Conservation (phyloP, 2,888 invertebrate genomes). For the Lithophane semibrunnea region DNA sequence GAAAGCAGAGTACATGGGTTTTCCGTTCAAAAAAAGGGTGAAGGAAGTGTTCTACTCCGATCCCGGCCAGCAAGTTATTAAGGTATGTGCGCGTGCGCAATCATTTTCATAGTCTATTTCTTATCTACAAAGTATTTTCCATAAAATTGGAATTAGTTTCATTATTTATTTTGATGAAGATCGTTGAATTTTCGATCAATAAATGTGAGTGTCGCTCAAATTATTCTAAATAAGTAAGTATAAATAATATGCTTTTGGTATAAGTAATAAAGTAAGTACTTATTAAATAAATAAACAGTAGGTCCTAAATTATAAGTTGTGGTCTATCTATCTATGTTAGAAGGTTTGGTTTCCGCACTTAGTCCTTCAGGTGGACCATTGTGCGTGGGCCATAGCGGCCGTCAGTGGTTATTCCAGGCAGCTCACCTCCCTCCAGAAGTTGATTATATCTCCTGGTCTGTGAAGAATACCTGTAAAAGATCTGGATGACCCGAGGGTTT, state of each 20-base stretch:
- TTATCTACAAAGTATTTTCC: not conserved
- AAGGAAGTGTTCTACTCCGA: constrained; percentile 82
- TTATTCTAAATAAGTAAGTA: not conserved
- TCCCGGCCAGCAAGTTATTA: constrained; percentile 73
- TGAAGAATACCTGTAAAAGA: too few species aligned
- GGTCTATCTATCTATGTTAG: too few species aligned
- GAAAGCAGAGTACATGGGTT: constrained; percentile 78
- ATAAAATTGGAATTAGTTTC: not conserved
- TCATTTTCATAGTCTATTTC: not conserved
- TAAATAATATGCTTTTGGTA: not conserved
- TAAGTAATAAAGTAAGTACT: too few species aligned
- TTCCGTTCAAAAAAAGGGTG: constrained; percentile 82
- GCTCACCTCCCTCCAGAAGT: too few species aligned
- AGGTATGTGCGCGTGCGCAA: constrained; percentile 40
- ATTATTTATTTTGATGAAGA: constrained; percentile 4
- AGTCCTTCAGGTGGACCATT: too few species aligned
- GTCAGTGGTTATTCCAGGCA: too few species aligned
- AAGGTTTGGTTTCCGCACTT: too few species aligned
- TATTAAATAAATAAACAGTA: not conserved
- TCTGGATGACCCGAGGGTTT: too few species aligned
- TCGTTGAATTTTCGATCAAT: not conserved
- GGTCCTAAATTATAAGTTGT: not conserved
- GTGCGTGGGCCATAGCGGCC: too few species aligned
- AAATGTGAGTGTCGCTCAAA: not conserved
- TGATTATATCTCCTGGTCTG: too few species aligned